phyloP scores from a whole-genome alignment of 2,888 invertebrate genomes.

The Heliconius hortense region DNA sequence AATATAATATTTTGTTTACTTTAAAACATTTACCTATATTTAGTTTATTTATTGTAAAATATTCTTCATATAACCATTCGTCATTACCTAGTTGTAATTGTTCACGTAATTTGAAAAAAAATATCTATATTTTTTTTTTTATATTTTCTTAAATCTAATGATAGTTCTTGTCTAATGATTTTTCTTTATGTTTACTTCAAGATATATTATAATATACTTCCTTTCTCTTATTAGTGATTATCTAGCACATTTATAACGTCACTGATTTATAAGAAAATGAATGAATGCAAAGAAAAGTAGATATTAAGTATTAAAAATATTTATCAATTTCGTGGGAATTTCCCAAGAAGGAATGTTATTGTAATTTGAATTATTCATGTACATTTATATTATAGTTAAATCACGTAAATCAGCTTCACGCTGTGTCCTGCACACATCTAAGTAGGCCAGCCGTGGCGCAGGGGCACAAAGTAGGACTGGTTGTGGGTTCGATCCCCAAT shows the following conservation, averaged over 20 bases:
- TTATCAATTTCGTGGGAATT: conserved; percentile 25
- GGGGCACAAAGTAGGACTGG: too few species aligned
- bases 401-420: too few species aligned
- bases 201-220: conserved; percentile 23
- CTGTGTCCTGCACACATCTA: too few species aligned
- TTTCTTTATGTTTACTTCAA: conserved; percentile 11
- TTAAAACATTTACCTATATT: too few species aligned
- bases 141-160: background rate
- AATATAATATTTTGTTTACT: too few species aligned
- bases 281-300: background rate
- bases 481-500: too few species aligned
- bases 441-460: too few species aligned
- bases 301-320: conserved; percentile 14
- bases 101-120: too few species aligned
- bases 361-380: background rate
- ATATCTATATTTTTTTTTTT: background rate
- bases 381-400: background rate
- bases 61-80: too few species aligned
- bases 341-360: background rate
- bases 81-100: too few species aligned
- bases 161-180: conserved; percentile 4
- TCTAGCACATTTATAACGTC: background rate
- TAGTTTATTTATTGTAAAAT: too few species aligned
- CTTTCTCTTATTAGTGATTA: conserved; percentile 27
- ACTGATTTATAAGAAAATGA: conserved; percentile 14